phyloP scores from a whole-genome alignment of 2,113 vertebrate species.

The Alouatta palliata region DNA sequence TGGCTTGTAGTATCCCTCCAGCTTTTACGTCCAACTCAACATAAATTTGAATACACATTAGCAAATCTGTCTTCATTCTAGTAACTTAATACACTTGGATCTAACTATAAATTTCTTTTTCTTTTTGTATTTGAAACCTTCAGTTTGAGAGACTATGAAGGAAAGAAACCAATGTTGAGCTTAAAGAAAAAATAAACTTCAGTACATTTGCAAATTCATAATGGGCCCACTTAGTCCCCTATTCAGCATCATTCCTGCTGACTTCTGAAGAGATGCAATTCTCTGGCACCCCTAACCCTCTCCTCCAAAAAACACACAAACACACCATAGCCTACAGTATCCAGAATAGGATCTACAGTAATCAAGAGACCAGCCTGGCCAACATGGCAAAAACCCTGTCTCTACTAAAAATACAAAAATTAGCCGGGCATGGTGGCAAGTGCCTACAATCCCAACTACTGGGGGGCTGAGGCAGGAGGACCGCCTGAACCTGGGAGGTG shows the following conservation, averaged over 20 bases:
- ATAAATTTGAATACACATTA: conserved; percentile 13
- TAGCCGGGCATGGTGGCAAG: too few species aligned
- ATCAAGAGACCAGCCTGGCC: neutral
- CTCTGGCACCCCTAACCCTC: too few species aligned
- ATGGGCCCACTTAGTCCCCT: neutral
- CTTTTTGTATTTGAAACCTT: neutral
- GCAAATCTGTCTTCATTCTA: neutral
- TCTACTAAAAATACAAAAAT: too few species aligned
- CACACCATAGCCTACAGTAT: neutral
- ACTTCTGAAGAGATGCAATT: neutral
- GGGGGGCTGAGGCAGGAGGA: too few species aligned
- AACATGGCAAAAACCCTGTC: neutral
- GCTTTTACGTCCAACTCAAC: neutral
- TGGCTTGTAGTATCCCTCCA: neutral
- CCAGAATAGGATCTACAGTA: neutral
- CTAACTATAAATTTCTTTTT: neutral
- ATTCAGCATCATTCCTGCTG: neutral
- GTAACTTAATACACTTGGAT: neutral
- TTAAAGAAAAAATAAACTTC: neutral
- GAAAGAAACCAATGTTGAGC: neutral
- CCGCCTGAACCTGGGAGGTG: too few species aligned
- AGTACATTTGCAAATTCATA: neutral
- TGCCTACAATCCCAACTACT: too few species aligned
- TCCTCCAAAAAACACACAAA: too few species aligned
- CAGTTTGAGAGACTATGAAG: neutral